Evolutionary conservation across 2,113 vertebrate genomes (phyloP).

Genomic region (Halcyon senegalensis): DNA sequence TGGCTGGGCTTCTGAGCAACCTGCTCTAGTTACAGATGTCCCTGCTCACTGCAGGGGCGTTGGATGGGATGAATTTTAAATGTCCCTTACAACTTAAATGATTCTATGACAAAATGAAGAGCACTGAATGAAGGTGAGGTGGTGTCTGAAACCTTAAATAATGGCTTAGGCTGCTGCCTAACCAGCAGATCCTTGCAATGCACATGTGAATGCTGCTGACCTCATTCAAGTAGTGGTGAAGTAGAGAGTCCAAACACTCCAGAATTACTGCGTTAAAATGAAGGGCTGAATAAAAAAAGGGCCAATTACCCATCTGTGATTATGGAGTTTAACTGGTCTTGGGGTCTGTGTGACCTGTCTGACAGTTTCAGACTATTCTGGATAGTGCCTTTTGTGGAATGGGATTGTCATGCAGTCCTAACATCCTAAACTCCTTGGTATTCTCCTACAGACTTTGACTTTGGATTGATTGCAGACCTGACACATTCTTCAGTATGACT

Average conservation of each 20-base stretch:
- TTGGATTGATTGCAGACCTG: neutral
- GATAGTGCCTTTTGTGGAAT: neutral
- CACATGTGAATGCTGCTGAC: rapidly evolving
- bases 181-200: neutral
- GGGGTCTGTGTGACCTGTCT: neutral
- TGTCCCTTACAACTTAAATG: too few relatives aligned
- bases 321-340: neutral
- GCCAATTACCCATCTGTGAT: neutral
- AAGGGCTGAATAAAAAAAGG: neutral
- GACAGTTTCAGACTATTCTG: neutral
- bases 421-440: neutral
- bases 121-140: neutral
- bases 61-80: too few relatives aligned
- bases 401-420: neutral
- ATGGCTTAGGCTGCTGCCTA: neutral
- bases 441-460: neutral
- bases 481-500: neutral
- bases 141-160: neutral
- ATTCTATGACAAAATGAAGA: neutral
- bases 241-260: neutral
- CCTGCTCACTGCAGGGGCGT: too few relatives aligned
- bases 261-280: neutral
- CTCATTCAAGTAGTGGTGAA: neutral
- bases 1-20: too few relatives aligned
- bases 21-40: too few relatives aligned